A percentile compares a stretch with the other conserved stretches of the same genome.
Conservation (phyloP, 2,888 invertebrate genomes). For the Anorthoa munda region DNA sequence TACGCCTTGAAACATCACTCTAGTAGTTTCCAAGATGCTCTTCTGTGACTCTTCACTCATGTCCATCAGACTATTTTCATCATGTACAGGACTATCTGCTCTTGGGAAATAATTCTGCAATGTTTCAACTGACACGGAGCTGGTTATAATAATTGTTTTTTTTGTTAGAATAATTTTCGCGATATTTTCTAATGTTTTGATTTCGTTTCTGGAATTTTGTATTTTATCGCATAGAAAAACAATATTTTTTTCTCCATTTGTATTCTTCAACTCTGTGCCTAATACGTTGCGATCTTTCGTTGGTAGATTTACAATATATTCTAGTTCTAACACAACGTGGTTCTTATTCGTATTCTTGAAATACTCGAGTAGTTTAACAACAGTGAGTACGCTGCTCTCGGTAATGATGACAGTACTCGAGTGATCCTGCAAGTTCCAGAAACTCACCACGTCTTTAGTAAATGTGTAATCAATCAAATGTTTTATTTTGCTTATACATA, state of each 20-base stretch:
- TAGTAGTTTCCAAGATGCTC: conserved; percentile 8
- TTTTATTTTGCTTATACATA: conserved; percentile 15
- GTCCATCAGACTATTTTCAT: conserved; percentile 20
- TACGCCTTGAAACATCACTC: conserved; percentile 44
- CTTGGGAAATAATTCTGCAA: conserved; percentile 26
- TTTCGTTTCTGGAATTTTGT: background rate
- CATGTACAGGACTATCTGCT: background rate
- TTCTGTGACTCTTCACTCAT: conserved; percentile 27
- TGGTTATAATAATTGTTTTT: conserved; percentile 5
- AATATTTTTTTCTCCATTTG: background rate
- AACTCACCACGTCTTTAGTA: conserved; percentile 5
- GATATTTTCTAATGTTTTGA: background rate
- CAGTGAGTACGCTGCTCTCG: conserved; percentile 8
- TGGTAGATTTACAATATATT: conserved; percentile 12
- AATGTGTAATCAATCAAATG: conserved; percentile 23
- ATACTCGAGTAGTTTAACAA: conserved; percentile 10
- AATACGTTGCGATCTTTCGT: conserved; percentile 6
- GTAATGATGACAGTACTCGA: conserved; percentile 14
- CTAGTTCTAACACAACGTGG: conserved; percentile 16
- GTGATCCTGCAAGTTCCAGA: conserved; percentile 12
- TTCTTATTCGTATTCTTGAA: conserved; percentile 9
- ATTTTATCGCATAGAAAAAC: conserved; percentile 12
- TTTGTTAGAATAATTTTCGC: background rate
- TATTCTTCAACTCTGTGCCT: background rate
- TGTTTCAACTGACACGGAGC: background rate